phyloP scores from a whole-genome alignment of 2,888 invertebrate genomes.

The Cataglyphis altisquamis region DNA sequence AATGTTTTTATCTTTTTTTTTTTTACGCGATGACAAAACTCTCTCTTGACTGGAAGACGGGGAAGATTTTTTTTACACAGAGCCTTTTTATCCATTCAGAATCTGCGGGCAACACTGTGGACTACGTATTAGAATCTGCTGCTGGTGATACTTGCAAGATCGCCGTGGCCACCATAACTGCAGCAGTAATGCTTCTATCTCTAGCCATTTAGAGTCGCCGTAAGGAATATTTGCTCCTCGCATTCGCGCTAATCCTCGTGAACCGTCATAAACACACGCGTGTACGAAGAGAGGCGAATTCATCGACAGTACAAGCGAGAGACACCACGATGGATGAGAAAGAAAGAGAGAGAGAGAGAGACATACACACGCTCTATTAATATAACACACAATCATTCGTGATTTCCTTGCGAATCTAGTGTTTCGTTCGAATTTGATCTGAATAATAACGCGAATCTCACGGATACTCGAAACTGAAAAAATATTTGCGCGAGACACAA shows the following conservation, averaged over 20 bases:
- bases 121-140: slow-evolving; percentile 79
- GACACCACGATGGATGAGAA: slow-evolving; percentile 58
- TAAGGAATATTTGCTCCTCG: slow-evolving; percentile 66
- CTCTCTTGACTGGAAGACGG: slow-evolving; percentile 40
- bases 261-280: slow-evolving; percentile 50
- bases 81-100: slow-evolving; percentile 84
- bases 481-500: slow-evolving; percentile 37
- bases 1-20: neutral
- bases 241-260: slow-evolving; percentile 55
- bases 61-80: slow-evolving; percentile 73
- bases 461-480: neutral
- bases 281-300: slow-evolving; percentile 61
- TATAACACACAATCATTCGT: slow-evolving; percentile 32
- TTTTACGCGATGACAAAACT: slow-evolving; percentile 59
- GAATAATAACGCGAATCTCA: neutral
- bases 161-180: slow-evolving; percentile 83
- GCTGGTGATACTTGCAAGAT: slow-evolving; percentile 83
- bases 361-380: slow-evolving; percentile 32
- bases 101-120: slow-evolving; percentile 81
- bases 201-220: slow-evolving; percentile 76
- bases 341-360: slow-evolving; percentile 37
- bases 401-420: slow-evolving; percentile 38
- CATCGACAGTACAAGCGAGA: slow-evolving; percentile 48
- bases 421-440: slow-evolving; percentile 39
- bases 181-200: slow-evolving; percentile 83